Evolutionary conservation across 1,140 invertebrate genomes (phyloP), one percentile per base, ranked within the genome.

Genomic region (Drosophila willistoni): DNA sequence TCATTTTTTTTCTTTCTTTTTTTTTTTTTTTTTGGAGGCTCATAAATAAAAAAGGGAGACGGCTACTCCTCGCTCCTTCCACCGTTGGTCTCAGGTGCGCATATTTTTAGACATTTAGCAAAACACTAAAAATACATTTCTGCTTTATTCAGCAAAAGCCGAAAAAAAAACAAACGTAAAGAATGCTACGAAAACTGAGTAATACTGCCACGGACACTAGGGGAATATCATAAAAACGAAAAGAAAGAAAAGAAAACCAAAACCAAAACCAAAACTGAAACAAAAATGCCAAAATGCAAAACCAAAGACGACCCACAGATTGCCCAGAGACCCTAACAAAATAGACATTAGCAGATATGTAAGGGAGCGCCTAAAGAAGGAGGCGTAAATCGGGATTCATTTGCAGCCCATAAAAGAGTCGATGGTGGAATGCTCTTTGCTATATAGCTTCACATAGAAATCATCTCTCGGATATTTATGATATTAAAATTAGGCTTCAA

Each of bases 31-130:
- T 81, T 83, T 78, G 70, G 78, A 74, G 81, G 82, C 70, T 85
- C 82, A 86, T 86, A 86, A 87, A 86, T 86, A 51, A 87, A 85
- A 85, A 87, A 82, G 73, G 82, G 77, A 69, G 85, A 64, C 68
- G 71, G 75, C 13, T 13, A 12, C 10, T 47, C 19, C 33, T 39
- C 9, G 22, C 62, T 44, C 29, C 44, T n/a, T 54, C 25, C n/a
- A 42, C 29, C 29, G 55, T 68, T 57, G 57, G 79, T 60, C 71
- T 89, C 83, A 87, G 80, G 83, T 87, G 84, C 82, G 82, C 83
- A 89, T 87, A 87, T 89, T 80, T 87, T 87, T 87, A 89, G 79
- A 87, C 78, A 79, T 87, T 87, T 89, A 87, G 84, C 83, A 89
- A 82, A 72, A 75, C 84, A 87, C 84, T 89, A 87, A 89, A 86